Percentiles rank a stretch among this genome's conserved stretches.
These are phyloP conservation scores for Porites lutea DNA, from an alignment of 64 coral and sea anemone species.

Conservation along the genomic window DNA sequence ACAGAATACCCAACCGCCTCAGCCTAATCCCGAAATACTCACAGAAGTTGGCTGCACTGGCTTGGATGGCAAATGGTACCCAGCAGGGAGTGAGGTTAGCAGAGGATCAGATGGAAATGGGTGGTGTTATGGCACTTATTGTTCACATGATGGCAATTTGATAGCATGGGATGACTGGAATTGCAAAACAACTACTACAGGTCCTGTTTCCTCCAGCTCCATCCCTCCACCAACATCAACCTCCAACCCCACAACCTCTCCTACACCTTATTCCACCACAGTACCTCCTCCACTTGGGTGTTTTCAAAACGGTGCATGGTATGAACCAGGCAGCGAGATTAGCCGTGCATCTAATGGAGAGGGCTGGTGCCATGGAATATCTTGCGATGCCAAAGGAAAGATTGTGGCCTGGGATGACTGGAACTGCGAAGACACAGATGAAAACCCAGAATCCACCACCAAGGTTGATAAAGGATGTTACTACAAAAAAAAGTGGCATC, in stretches of 20 bases:
- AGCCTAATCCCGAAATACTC: not conserved
- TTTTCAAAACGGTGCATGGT: constrained; percentile 32
- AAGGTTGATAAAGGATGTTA: constrained; percentile 33
- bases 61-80: constrained; percentile 37
- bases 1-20: not conserved
- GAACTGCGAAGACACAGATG: not conserved
- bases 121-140: constrained; percentile 39
- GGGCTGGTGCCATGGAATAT: constrained; percentile 7
- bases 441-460: not conserved
- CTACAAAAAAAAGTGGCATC: constrained; percentile 20
- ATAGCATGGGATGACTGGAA: constrained; percentile 17
- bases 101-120: not conserved
- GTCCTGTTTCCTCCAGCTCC: no score
- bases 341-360: not conserved
- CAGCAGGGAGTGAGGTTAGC: not conserved
- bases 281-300: constrained; percentile 1
- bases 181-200: not conserved
- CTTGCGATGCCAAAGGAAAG: constrained; percentile 11
- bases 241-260: not conserved
- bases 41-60: no score
- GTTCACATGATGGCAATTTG: not conserved
- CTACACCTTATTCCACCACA: not conserved
- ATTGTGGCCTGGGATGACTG: constrained; percentile 24
- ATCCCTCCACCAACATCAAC: not conserved
- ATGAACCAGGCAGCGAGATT: constrained; percentile 43